A percentile compares a stretch with the other conserved stretches of the same genome.
Evolutionary conservation across 2,113 vertebrate species (phyloP).

Genomic region (Choloepus hoffmanni): DNA sequence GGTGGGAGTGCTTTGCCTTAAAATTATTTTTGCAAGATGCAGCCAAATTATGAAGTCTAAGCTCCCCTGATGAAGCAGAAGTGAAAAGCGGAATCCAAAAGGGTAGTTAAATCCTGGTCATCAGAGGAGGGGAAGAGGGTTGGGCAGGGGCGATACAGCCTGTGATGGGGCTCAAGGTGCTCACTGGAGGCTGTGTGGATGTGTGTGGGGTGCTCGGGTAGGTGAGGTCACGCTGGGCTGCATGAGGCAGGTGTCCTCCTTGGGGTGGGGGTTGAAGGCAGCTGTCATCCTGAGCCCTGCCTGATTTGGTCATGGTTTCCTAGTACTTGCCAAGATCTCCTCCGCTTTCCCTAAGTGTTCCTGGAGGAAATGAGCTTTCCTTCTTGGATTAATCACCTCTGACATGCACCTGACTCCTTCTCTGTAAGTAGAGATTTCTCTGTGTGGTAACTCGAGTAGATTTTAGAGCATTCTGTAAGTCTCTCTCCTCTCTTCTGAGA

Average conservation of each 20-base stretch:
- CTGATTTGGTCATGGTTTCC: neutral
- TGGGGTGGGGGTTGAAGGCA: neutral
- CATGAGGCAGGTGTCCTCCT: neutral
- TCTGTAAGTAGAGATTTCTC: slow-evolving; percentile 16
- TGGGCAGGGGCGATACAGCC: neutral
- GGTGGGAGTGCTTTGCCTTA: neutral
- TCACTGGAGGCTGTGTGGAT: no score
- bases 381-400: neutral
- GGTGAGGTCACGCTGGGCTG: neutral
- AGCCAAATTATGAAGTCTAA: slow-evolving; percentile 35
- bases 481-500: neutral
- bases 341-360: neutral
- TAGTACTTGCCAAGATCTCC: neutral
- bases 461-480: neutral
- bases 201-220: no score
- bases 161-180: neutral
- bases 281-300: neutral
- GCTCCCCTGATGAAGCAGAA: slow-evolving; percentile 21
- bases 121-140: neutral
- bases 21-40: slow-evolving; percentile 7
- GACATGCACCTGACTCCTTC: neutral
- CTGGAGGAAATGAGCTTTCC: neutral
- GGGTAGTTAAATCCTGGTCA: neutral
- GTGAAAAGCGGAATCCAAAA: neutral
- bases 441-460: neutral